These are phyloP conservation scores for Venturia canescens DNA, from an alignment of 1,140 invertebrate genomes.

Conservation along the genomic window DNA sequence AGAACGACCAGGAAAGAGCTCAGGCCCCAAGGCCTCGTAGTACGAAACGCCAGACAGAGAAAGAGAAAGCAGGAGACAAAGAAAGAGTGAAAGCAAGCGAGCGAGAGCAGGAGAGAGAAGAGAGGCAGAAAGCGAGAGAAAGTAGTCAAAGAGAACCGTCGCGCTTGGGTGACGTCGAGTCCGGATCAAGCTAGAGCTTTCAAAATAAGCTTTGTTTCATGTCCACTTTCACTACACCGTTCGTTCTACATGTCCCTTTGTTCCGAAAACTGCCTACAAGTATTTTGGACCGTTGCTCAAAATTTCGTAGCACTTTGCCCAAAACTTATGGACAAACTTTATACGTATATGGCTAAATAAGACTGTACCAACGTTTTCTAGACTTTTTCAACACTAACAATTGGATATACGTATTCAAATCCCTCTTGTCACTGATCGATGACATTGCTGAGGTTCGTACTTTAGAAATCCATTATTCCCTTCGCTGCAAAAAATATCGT, in stretches of 20 bases:
- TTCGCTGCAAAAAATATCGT: background rate
- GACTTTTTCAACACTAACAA: background rate
- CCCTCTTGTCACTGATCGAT: background rate
- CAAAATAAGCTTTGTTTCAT: constrained; percentile 42
- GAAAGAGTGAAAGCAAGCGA: background rate
- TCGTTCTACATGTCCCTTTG: background rate
- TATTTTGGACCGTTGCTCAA: background rate
- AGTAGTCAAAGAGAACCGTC: constrained; percentile 42
- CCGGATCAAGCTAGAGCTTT: constrained; percentile 37
- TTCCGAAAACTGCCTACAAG: constrained; percentile 12
- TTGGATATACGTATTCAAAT: background rate
- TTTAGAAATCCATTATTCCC: constrained; percentile 13
- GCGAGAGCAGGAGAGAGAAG: constrained; percentile 14
- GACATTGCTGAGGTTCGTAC: background rate
- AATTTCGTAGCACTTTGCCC: background rate
- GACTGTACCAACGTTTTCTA: background rate
- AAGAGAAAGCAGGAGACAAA: background rate
- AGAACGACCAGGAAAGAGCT: constrained; percentile 17
- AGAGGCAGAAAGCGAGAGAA: background rate
- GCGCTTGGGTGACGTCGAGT: constrained; percentile 37
- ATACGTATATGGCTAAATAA: background rate
- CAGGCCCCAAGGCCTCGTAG: constrained; percentile 20
- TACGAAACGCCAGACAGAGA: background rate
- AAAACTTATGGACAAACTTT: background rate
- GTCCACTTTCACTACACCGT: constrained; percentile 4